A percentile compares a stretch with the other conserved stretches of the same genome.
phyloP scores from a whole-genome alignment of 2,113 vertebrate genomes.

The Ptilonorhynchus violaceus region DNA sequence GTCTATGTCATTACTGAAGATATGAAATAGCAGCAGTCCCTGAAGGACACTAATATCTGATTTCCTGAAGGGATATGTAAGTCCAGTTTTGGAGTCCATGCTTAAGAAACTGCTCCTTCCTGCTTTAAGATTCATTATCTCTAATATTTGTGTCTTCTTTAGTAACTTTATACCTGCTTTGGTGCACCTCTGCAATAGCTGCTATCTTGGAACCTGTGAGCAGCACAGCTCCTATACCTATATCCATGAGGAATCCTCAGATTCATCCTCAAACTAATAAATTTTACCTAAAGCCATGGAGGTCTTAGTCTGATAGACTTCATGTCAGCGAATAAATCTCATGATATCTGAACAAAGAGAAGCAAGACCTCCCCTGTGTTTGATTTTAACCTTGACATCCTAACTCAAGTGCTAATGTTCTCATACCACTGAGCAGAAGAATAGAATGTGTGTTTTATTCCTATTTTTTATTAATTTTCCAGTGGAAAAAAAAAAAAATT shows the following conservation, averaged over 20 bases:
- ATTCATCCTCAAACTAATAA: neutral
- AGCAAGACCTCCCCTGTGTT: neutral
- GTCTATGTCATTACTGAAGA: neutral
- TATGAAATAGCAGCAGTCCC: neutral
- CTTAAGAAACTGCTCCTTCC: neutral
- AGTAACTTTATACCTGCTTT: neutral
- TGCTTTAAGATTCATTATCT: neutral
- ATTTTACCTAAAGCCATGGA: neutral
- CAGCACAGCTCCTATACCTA: neutral
- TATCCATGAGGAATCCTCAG: neutral
- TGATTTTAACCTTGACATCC: neutral
- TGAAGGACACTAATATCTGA: neutral
- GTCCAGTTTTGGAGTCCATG: fast-evolving
- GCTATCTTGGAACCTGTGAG: neutral
- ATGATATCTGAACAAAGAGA: neutral
- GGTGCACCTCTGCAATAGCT: neutral
- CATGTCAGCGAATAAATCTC: neutral
- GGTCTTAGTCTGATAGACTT: neutral
- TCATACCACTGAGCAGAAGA: neutral
- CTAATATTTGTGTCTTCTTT: neutral
- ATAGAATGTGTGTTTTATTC: neutral
- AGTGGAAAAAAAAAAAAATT: neutral
- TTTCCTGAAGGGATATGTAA: neutral
- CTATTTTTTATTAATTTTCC: neutral
- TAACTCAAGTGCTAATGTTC: neutral